A percentile compares a stretch with the other conserved stretches of the same genome.
Evolutionary conservation across 2,888 invertebrate species (phyloP).

Genomic region (Ctena decussata): DNA sequence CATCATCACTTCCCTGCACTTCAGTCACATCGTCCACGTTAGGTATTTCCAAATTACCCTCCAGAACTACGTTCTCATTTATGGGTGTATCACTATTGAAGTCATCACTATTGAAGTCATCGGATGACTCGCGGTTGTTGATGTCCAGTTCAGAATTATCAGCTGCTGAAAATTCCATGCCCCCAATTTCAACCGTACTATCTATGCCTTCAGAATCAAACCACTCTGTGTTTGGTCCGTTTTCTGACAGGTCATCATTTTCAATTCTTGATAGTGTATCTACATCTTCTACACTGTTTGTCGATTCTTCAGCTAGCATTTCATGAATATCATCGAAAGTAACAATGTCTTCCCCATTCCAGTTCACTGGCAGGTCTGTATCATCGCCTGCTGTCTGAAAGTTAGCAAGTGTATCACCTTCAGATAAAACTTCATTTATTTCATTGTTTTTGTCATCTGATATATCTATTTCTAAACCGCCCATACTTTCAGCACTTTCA

Average conservation of each 20-base stretch:
- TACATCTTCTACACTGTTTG: neutral
- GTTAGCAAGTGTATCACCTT: neutral
- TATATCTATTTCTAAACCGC: neutral
- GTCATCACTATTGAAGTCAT: no score
- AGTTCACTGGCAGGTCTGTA: neutral
- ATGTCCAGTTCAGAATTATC: neutral
- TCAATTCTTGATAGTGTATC: neutral
- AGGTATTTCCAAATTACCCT: neutral
- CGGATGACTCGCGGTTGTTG: neutral
- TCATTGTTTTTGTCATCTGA: neutral
- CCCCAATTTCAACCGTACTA: neutral
- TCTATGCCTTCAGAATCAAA: neutral
- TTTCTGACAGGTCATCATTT: neutral
- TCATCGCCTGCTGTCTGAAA: neutral
- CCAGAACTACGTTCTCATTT: no score
- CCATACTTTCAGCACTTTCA: neutral
- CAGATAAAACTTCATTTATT: neutral
- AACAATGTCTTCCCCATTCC: neutral
- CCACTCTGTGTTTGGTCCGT: neutral
- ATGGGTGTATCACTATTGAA: no score
- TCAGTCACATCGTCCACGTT: neutral
- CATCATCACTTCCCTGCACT: neutral
- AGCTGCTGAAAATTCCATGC: neutral
- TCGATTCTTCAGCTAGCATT: neutral
- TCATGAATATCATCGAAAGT: neutral